Base-by-base conservation (phyloP, 2,113 vertebrate species). In the Psophia crepitans region DNA sequence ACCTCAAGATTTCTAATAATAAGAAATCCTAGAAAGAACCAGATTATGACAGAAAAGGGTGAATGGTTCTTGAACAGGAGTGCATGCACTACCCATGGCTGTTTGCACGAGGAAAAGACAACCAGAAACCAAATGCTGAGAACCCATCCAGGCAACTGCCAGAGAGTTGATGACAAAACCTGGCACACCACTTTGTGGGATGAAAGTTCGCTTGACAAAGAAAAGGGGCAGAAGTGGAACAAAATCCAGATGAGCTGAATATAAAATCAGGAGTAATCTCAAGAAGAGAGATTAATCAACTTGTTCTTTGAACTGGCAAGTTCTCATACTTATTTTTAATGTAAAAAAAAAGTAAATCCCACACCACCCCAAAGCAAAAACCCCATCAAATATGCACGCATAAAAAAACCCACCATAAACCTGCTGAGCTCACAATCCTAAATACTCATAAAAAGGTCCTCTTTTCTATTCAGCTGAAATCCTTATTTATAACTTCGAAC, bases 41-140 rank as follows among this genome's bases (percentile, higher is more conserved):
- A 23, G 8, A 76, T 9, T 1, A 3, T 3, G 3, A 41, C 0
- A 37, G 14, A 78, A 17, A 56, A 58, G 18, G 8, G 71, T 61
- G 24, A 87, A 16, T 4, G 2, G 30, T 5, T 76, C 54, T 27
- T 41, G 16, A 70, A 26, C 27, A 48, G 3, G 22, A 43, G 8
- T 1, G 1, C 8, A 19, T 1, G 5, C 3, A 8, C 30, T 84
- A 71, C 9, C 65, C 33, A 37, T 2, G 21, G 44, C 28, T 7
- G 13, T 41, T 3, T 44, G 37, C 58, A 35, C 0, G 3, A 39
- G 15, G 12, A 32, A 63, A 46, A 79, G 27, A 30, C 33, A 41
- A 63, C 24, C 61, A 80, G 33, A 41, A 56, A 15, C 4, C 0
- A 0, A 49, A 18, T 4, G 23, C 10, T 21, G 66, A 88, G 30